Conservation (phyloP, 1,140 invertebrate species). For the Aphaenogaster rudis region DNA sequence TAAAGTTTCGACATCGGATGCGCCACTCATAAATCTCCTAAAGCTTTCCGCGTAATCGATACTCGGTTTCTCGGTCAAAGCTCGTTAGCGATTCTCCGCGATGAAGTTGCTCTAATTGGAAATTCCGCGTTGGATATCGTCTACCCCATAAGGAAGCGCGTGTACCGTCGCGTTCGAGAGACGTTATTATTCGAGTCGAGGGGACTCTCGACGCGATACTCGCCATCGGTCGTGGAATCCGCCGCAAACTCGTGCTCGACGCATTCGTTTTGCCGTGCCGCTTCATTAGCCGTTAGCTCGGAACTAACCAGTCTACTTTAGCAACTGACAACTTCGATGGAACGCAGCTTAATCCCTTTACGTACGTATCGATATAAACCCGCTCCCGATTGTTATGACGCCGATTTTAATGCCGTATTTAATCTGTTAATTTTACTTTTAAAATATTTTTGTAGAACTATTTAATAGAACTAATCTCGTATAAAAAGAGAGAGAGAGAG, state of each 20-base stretch:
- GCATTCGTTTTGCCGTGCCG: conserved; percentile 58
- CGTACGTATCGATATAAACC: neutral
- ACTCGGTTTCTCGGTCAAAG: conserved; percentile 73
- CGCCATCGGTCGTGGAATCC: conserved; percentile 58
- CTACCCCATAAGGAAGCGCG: conserved; percentile 57
- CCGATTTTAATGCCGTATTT: neutral
- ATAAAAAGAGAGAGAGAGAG: neutral
- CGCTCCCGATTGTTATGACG: neutral
- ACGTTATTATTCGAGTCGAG: conserved; percentile 68
- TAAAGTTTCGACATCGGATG: conserved; percentile 23
- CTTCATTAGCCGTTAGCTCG: conserved; percentile 65
- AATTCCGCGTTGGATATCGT: conserved; percentile 64
- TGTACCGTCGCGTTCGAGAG: conserved; percentile 46
- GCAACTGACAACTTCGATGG: conserved; percentile 31
- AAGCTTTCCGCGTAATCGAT: conserved; percentile 69
- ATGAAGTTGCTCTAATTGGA: conserved; percentile 73
- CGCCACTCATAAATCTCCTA: conserved; percentile 64
- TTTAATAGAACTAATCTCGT: neutral
- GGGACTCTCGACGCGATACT: conserved; percentile 19
- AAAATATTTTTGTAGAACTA: neutral
- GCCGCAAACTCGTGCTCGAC: conserved; percentile 17
- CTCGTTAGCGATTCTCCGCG: conserved; percentile 73
- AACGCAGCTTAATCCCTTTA: conserved; percentile 31
- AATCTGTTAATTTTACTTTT: neutral
- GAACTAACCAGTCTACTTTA: conserved; percentile 38